Base-by-base conservation (phyloP, 2,797 vertebrate species). In the Nyctalus aviator region DNA sequence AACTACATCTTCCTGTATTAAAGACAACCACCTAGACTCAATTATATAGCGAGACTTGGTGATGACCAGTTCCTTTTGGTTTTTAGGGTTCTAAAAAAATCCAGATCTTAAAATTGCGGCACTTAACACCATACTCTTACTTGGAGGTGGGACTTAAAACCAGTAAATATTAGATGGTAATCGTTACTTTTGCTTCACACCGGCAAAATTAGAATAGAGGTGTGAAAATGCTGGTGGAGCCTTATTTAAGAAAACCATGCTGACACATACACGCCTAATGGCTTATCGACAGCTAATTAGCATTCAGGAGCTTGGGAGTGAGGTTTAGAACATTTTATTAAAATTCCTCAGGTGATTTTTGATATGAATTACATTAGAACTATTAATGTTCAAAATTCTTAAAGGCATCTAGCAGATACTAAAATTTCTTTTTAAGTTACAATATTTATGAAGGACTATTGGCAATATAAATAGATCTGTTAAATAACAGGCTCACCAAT, bases 291-390 rank as follows among this genome's bases (percentile, higher is more conserved):
- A 44, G 59, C 48, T 44, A 32, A 72, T 62, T 3, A 84, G 41
- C 41, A 90, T 84, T 88, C 78, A 85, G 59, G 83, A 13, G 2
- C 5, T 72, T 72, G 46, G 64, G 55, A 48, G 30, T 76, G 18
- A 96, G 6, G 53, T 88, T 92, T 95, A 94, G 71, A 90, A 90
- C 30, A 76, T 82, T 94, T 71, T 87, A 62, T 85, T 84, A 88
- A 88, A 93, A 84, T 59, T 84, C 37, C 57, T 83, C 66, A 87
- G 77, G 50, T 83, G 76, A 94, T 59, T 94, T 72, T 57, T 93
- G 27, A 53, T 59, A 27, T 41, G 50, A 84, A 64, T 41, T 55
- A 84, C 17, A 73, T 78, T 57, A 81, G 44, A 96, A 72, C 25
- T 50, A 79, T 86, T 78, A 95, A 37, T 20, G 68, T 8, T 90